These are phyloP conservation scores for Cynopterus sphinx DNA, from an alignment of 2,797 vertebrate genomes.

Conservation along the genomic window DNA sequence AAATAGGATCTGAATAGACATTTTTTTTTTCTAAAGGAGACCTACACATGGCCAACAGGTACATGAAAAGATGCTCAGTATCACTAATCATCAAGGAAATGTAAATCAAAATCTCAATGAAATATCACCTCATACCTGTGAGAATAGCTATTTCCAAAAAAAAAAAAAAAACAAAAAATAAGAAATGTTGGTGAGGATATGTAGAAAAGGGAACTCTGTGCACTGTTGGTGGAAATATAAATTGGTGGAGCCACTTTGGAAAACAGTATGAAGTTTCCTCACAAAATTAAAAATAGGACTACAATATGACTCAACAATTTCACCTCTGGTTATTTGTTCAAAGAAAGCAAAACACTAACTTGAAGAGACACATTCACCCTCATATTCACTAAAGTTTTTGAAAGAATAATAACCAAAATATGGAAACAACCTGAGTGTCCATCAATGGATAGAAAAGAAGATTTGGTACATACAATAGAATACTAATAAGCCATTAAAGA, in stretches of 20 bases:
- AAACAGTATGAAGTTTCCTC: neutral
- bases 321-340: neutral
- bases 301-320: neutral
- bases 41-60: neutral
- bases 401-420: neutral
- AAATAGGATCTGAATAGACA: neutral
- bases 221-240: neutral
- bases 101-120: neutral
- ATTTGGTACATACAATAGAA: neutral
- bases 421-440: neutral
- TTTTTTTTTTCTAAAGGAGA: neutral
- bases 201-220: neutral
- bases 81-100: neutral
- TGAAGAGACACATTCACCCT: neutral
- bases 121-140: neutral
- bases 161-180: neutral
- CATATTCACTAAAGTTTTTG: neutral
- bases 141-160: neutral
- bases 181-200: neutral
- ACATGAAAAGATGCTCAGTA: neutral
- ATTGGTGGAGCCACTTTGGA: too few relatives aligned
- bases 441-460: neutral
- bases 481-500: neutral
- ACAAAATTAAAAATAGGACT: neutral
- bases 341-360: neutral